Conservation (phyloP, 2,888 invertebrate species). For the Polietes domitor region DNA sequence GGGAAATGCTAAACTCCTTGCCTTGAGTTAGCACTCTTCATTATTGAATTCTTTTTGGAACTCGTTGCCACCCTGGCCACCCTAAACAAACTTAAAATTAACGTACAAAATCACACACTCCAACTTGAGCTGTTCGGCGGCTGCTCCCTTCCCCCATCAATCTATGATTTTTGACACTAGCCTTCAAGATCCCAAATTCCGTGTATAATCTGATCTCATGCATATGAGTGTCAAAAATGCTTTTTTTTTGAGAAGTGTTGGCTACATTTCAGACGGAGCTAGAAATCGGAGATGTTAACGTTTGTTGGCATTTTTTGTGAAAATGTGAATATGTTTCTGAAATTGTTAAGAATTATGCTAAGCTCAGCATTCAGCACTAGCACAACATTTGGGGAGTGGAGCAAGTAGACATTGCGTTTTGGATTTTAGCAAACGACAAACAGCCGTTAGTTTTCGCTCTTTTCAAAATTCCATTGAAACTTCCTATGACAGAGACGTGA, state of each 20-base stretch:
- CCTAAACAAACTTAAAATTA: background rate
- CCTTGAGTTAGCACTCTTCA: no score
- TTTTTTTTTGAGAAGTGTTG: slow-evolving; percentile 14
- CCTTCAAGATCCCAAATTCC: no score
- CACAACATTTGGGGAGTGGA: slow-evolving; percentile 18
- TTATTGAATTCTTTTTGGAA: background rate
- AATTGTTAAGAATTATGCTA: slow-evolving; percentile 10
- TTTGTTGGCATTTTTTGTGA: background rate
- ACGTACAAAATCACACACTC: background rate
- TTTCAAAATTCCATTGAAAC: slow-evolving; percentile 19
- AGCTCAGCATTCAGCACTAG: background rate
- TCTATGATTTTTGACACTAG: no score
- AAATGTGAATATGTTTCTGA: slow-evolving; percentile 9
- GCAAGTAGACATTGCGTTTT: background rate
- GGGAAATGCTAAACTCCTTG: no score
- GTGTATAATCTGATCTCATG: no score
- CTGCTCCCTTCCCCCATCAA: no score
- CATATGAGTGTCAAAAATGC: no score
- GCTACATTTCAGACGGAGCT: background rate
- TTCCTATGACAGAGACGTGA: slow-evolving; percentile 41
- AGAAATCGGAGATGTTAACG: background rate
- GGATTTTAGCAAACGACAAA: background rate
- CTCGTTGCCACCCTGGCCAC: slow-evolving; percentile 8
- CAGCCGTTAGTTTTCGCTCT: background rate
- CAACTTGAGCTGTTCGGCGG: no score